Conservation (phyloP, 2,113 vertebrate genomes). For the Ornithorhynchus anatinus region DNA sequence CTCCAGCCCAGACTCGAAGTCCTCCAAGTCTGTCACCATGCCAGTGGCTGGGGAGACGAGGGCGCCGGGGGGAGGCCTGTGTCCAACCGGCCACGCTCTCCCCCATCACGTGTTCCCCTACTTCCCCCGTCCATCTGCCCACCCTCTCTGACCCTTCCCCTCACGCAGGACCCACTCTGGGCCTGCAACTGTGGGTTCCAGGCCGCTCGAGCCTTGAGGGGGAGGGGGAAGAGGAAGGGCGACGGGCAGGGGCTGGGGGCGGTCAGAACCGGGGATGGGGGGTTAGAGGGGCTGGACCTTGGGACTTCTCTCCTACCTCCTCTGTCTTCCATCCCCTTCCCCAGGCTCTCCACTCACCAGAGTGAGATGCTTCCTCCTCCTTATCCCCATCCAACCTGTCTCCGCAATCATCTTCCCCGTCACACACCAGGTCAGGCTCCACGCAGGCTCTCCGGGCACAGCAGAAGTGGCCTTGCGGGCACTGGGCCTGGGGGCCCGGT, state of each 20-base stretch:
- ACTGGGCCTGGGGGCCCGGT: slow-evolving; percentile 47
- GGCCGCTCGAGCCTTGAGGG: accelerated
- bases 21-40: slow-evolving; percentile 14
- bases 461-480: not conserved
- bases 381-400: slow-evolving; percentile 81
- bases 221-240: too few relatives aligned
- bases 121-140: not conserved
- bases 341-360: slow-evolving; percentile 68
- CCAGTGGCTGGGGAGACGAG: not conserved
- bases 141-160: too few relatives aligned
- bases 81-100: too few relatives aligned
- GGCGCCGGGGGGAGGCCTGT: too few relatives aligned
- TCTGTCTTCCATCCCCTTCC: too few relatives aligned
- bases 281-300: too few relatives aligned
- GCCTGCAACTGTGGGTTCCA: not conserved
- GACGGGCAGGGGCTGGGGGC: too few relatives aligned
- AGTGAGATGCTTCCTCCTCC: not conserved
- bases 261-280: too few relatives aligned
- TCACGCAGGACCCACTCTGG: not conserved
- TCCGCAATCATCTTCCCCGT: slow-evolving; percentile 83
- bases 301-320: too few relatives aligned
- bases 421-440: slow-evolving; percentile 71
- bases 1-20: slow-evolving; percentile 38
- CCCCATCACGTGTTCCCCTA: too few relatives aligned
- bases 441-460: slow-evolving; percentile 73